Percentiles rank a stretch among this genome's conserved stretches.
Evolutionary conservation across 2,888 invertebrate species (phyloP).

Genomic region (Machimus atricapillus): DNA sequence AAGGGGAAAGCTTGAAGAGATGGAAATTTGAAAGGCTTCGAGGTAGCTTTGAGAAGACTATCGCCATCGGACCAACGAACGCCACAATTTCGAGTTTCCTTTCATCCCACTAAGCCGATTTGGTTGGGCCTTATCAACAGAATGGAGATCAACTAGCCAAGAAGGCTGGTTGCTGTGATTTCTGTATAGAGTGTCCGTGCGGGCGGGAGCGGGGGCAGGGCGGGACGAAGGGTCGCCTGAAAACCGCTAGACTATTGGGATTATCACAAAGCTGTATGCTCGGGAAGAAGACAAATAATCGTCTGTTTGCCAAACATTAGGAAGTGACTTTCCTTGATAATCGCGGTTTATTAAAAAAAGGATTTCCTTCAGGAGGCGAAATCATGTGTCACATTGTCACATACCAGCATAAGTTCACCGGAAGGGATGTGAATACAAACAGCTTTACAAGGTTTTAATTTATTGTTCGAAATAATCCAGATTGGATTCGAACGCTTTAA

Average conservation of each 20-base stretch:
- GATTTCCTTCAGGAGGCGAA: not conserved
- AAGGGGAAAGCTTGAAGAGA: not conserved
- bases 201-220: not conserved
- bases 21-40: not conserved
- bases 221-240: not conserved
- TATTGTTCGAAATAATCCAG: not conserved
- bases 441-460: not conserved
- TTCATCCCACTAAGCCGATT: not conserved
- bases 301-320: not conserved
- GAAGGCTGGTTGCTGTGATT: not conserved
- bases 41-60: not conserved
- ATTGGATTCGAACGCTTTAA: not conserved
- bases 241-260: not conserved
- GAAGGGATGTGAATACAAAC: not conserved
- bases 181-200: not conserved
- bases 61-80: not conserved
- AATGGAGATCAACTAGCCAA: not conserved
- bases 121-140: not conserved
- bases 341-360: not conserved
- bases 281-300: not conserved
- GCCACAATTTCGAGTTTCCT: not conserved
- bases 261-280: not conserved
- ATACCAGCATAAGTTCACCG: not conserved
- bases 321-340: not conserved
- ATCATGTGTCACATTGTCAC: not conserved